These are phyloP conservation scores for Tamandua tetradactyla DNA, from an alignment of 2,797 vertebrate species.

Conservation along the genomic window DNA sequence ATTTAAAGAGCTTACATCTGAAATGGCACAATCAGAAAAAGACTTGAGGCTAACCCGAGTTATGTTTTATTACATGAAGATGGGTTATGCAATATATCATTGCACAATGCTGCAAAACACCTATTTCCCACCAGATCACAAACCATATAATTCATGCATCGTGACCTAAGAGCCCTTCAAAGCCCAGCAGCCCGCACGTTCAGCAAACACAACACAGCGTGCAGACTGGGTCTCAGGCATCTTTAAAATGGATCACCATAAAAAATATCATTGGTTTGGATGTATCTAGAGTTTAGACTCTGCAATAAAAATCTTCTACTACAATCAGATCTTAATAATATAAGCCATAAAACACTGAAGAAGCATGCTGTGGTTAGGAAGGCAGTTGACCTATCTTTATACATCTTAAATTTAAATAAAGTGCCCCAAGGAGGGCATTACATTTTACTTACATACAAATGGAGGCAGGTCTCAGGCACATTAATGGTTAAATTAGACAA, in stretches of 20 bases:
- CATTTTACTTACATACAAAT: not conserved
- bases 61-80: not conserved
- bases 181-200: not conserved
- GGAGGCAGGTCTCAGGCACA: not conserved
- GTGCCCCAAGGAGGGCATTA: not conserved
- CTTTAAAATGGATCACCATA: not conserved
- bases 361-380: not conserved
- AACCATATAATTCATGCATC: not conserved
- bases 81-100: not conserved
- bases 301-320: not conserved
- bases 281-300: not conserved
- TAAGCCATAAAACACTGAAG: not conserved
- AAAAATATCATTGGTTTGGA: not conserved
- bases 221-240: not conserved
- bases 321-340: constrained; percentile 25
- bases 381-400: not conserved
- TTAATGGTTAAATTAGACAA: constrained; percentile 1
- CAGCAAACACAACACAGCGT: not conserved
- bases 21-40: not conserved
- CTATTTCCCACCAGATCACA: not conserved
- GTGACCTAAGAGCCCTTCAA: not conserved
- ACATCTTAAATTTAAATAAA: not conserved
- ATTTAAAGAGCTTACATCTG: constrained; percentile 26
- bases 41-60: not conserved
- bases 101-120: not conserved